Percentiles rank a stretch among this genome's conserved stretches.
Conservation (phyloP, 2,113 vertebrate genomes). For the Rhynchopsitta pachyrhyncha region DNA sequence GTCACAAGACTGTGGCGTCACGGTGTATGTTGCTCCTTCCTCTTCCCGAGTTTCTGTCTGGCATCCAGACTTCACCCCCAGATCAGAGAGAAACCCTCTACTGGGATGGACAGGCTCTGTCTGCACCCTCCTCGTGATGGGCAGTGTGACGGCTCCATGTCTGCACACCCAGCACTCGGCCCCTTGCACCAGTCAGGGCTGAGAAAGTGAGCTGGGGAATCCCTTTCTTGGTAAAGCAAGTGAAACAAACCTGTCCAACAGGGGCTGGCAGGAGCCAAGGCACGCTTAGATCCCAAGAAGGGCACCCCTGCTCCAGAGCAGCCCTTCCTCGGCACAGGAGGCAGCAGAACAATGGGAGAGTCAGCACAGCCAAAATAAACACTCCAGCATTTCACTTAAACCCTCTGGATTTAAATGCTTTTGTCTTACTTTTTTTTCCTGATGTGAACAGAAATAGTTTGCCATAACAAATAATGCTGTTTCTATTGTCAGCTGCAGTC, state of each 20-base stretch:
- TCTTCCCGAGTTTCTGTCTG: not conserved
- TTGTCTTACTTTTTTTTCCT: not conserved
- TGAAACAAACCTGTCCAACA: not conserved
- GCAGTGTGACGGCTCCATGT: not conserved
- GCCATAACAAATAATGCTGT: not conserved
- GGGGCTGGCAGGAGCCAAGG: not conserved
- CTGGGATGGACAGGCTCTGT: not conserved
- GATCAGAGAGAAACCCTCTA: not conserved
- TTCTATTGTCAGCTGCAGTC: not conserved
- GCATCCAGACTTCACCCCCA: not conserved
- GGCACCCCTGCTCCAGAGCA: not conserved
- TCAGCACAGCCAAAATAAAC: not conserved
- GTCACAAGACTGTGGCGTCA: slow-evolving; percentile 76
- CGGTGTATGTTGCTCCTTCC: slow-evolving; percentile 55
- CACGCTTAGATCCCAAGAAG: not conserved
- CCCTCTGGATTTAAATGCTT: not conserved
- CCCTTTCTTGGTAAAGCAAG: slow-evolving; percentile 22
- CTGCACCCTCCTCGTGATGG: rapidly evolving
- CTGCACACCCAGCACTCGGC: not conserved
- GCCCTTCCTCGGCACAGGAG: not conserved
- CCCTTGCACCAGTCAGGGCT: not conserved
- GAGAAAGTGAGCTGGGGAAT: not conserved
- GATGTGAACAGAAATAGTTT: not conserved
- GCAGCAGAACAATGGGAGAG: not conserved
- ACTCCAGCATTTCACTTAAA: not conserved